Base-by-base conservation (phyloP, 35 echinoderm and acorn worm species). In the Apostichopus parvimensis region DNA sequence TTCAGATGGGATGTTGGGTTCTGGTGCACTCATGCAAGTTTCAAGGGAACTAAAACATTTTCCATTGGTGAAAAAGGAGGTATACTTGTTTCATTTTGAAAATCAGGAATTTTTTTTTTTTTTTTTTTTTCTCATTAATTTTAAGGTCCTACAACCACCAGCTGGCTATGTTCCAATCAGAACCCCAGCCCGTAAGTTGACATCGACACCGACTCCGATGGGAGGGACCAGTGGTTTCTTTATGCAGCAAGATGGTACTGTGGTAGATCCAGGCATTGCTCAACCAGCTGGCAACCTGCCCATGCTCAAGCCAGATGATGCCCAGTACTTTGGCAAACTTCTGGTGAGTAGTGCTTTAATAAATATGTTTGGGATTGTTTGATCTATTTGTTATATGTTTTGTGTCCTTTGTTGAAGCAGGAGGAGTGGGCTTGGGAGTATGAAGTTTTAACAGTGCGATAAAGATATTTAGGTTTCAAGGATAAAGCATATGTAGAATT, bases 111-210 rank as follows among this genome's bases (percentile, higher is more conserved):
- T 24, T 80, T 8, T 0, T 55, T 83, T 61, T 17, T 77, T 18
- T 62, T 53, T 84, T 56, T 92, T 88, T 76, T 45, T 45, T 4
- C 34, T 45, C 2, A 0, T 45, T 45, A 55, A 70, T 25, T 79
- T 89, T 10, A 61, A 98, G 96, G 94, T 96, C 58, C 86, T 99
- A 45, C 92, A 92, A 80, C 97, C 97, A 86, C 97, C 97, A 77
- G 97, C 95, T 66, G 97, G 97, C 8, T 99, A 99, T 85, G 97
- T 99, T 34, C 97, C 97, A 20, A 99, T 99, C 95, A 92, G 97
- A 17, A 98, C 97, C 25, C 97, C 97, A 26, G 94, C 97, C 11
- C 73, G 97, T 11, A 99, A 99, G 88, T 92, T 96, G 89, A 99
- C 93, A n/a, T 79, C 97, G 18, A 99, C 97, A 15, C 97, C 97